Base-by-base conservation (phyloP, 92 coral and sea anemone genomes). In the Palythoa grandiflora region DNA sequence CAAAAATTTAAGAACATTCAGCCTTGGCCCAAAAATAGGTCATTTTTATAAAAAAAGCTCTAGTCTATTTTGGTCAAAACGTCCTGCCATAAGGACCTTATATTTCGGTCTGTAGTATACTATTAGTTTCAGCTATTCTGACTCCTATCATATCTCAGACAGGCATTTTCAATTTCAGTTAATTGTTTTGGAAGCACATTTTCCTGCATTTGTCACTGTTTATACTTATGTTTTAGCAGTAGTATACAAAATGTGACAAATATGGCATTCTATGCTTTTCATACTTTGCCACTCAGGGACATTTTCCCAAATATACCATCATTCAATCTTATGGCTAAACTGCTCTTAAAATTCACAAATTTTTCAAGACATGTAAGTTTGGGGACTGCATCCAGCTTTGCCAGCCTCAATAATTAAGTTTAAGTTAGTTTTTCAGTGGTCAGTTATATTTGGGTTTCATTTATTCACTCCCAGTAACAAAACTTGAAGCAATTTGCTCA, bases 111-210 rank as follows among this genome's bases (percentile, higher is more conserved):
- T 73, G 77, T 61, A 61, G 60, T 54, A 54, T 71, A 71, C 77
- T 73, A 73, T 73, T 73, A 71, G 35, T 71, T 71, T 71, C 75
- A 71, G 75, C 75, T 71, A 71, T 71, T 71, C 77, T 73, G 77
- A 15, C 77, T 73, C 54, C 53, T 73, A 40, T 73, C 54, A 73
- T 73, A 50, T 73, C 77, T 73, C 77, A 73, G 77, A 20, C 53
- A 39, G 52, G 54, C 77, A 73, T 73, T 73, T 73, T 73, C 77
- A 39, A 40, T 39, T 73, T 73, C 77, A 39, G 7, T 73, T 40
- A 40, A 73, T 73, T 8, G 75, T 70, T 70, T 70, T 73, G 77
- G 77, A 73, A 73, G 77, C 77, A 73, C 19, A 40, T 73, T 73
- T 73, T 73, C 51, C 77, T 40, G 77, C 40, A 55, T 73, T 73